Conservation (phyloP, 2,113 vertebrate genomes). For the Pterophyllum scalare region DNA sequence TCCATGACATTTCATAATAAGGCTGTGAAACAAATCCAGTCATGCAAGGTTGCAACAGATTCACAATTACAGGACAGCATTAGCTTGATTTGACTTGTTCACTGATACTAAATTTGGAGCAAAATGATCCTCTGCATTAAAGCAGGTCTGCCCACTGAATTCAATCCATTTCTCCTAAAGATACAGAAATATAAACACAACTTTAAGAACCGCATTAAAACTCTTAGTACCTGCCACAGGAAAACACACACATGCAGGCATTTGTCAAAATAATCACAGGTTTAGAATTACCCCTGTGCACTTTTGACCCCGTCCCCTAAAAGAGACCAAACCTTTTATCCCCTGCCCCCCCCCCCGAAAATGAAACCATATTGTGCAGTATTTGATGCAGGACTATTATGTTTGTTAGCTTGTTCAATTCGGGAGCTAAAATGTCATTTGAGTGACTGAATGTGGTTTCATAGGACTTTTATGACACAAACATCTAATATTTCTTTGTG, state of each 20-base stretch:
- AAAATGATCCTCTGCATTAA: neutral
- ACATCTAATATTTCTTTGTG: neutral
- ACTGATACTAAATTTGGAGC: neutral
- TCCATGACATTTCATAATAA: neutral
- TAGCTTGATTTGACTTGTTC: neutral
- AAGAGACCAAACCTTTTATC: neutral
- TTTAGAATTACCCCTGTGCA: neutral
- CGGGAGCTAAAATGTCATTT: neutral
- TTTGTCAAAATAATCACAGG: neutral
- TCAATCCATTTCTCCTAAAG: too few relatives aligned
- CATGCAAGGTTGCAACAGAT: neutral
- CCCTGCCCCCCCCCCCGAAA: neutral
- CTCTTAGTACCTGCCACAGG: neutral
- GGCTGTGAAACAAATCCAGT: constrained; percentile 45
- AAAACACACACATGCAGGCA: neutral
- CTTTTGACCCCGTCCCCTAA: neutral
- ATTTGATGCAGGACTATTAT: neutral
- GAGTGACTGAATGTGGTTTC: neutral
- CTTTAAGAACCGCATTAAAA: neutral
- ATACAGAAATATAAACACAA: neutral
- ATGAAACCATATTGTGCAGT: neutral
- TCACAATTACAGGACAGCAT: neutral
- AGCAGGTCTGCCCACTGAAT: neutral
- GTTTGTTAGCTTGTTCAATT: neutral
- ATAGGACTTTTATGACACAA: neutral